Conservation (phyloP, 1,140 invertebrate genomes). For the Conus betulinus region DNA sequence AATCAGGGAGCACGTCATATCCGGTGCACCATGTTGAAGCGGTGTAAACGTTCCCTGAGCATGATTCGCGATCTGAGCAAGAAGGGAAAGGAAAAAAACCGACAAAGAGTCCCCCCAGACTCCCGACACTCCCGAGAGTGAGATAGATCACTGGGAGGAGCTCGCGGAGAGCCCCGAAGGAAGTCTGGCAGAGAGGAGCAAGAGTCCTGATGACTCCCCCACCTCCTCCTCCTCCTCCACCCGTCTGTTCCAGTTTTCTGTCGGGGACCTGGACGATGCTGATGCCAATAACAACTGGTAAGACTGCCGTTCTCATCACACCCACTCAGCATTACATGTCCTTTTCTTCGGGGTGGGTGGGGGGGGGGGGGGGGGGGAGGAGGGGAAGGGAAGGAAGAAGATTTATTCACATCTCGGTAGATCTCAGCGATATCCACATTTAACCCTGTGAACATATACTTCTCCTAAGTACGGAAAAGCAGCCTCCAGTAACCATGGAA, state of each 20-base stretch:
- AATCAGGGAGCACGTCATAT: too few species aligned
- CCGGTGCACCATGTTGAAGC: neutral
- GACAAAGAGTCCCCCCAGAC: neutral
- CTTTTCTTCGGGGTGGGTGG: too few species aligned
- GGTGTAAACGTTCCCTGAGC: neutral
- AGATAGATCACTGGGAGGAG: neutral
- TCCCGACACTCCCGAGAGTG: neutral
- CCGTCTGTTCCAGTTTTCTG: neutral
- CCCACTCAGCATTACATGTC: too few species aligned
- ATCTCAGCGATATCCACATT: too few species aligned
- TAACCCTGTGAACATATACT: too few species aligned
- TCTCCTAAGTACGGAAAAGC: too few species aligned
- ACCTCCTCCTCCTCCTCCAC: neutral
- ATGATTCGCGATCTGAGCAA: neutral
- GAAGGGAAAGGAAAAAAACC: neutral
- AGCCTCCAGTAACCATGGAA: too few species aligned
- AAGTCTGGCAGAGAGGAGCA: too few species aligned
- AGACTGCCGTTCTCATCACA: neutral
- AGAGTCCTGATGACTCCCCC: neutral
- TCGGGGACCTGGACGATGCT: neutral
- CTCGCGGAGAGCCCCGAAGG: neutral
- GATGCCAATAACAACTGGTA: conserved; percentile 5
- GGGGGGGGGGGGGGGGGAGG: too few species aligned
- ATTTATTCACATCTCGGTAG: too few species aligned
- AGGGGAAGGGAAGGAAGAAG: too few species aligned